Conservation (phyloP, 1,140 invertebrate species). For the Listronotus bonariensis region DNA sequence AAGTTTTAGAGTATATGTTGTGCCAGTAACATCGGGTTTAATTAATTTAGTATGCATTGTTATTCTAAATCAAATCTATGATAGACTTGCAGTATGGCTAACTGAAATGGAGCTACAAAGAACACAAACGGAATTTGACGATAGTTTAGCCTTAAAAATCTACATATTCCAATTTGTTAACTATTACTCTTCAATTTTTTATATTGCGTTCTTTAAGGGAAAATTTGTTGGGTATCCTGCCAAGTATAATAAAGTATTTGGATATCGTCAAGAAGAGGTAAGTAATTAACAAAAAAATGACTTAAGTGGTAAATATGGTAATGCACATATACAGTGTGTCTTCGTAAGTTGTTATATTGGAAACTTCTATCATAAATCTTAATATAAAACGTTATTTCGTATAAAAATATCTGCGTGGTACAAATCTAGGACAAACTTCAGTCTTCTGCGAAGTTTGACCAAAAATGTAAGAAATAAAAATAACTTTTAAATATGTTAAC, state of each 20-base stretch:
- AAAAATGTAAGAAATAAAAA: no score
- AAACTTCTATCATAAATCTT: no score
- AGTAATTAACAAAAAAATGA: constrained; percentile 39
- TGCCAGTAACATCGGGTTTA: constrained; percentile 69
- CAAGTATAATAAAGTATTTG: constrained; percentile 74
- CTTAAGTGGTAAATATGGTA: no score
- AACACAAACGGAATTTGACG: constrained; percentile 84
- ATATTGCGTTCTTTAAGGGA: constrained; percentile 85
- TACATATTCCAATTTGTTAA: constrained; percentile 89
- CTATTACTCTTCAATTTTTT: constrained; percentile 85
- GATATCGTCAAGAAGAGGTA: constrained; percentile 73
- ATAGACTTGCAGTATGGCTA: constrained; percentile 59
- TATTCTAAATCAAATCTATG: constrained; percentile 60
- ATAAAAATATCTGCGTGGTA: no score
- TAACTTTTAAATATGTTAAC: no score
- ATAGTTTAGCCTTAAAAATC: constrained; percentile 82
- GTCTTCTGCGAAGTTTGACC: no score
- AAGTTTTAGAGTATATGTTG: constrained; percentile 67
- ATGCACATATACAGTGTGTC: no score
- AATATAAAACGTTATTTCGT: no score
- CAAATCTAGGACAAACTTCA: no score
- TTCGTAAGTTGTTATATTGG: no score
- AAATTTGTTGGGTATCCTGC: constrained; percentile 79
- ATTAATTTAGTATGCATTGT: constrained; percentile 71
- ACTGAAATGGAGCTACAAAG: constrained; percentile 82